Evolutionary conservation across 2,113 vertebrate genomes (phyloP), one percentile per base, ranked within the genome.

Genomic region (Callospermophilus lateralis): DNA sequence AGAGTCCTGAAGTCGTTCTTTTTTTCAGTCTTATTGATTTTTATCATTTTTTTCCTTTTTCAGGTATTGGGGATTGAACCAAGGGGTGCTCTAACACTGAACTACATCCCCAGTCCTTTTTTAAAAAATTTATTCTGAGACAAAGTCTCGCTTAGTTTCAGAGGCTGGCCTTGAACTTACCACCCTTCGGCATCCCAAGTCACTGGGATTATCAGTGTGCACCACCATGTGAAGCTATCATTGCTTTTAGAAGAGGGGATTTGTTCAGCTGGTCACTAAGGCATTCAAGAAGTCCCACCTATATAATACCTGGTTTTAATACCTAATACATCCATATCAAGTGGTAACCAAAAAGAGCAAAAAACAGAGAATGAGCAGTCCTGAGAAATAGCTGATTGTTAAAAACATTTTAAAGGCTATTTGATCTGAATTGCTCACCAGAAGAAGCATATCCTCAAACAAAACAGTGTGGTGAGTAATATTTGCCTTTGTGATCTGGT

Each of bases 401-500:
- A 45, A 76, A 94, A 95, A 72, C 4, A 51, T 84, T 76, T 90
- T 90, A 42, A 94, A 77, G 80, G 53, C 48, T 78, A 85, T 45
- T 58, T 90, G 19, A 87, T 67, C 86, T 87, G 37, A 93, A 83
- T 88, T 90, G 32, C 39, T 20, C 8, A 81, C 34, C 80, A 73
- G 22, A 90, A 34, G 95, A 90, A 95, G 55, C n/a, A 12, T 42
- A 63, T 84, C 51, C 55, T 84, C 68, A 55, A 70, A 96, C n/a
- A 94, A 74, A 92, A 51, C 48, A 86, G 48, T 63, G 32, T 93
- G 34, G 42, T 79, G 39, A 89, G 8, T 61, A 83, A 55, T 77
- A 65, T 81, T 94, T 92, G 79, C 32, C 37, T 86, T 5, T 42
- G 20, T 76, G 37, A 78, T 70, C 32, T 67, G 67, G 19, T 70